Evolutionary conservation across 2,888 invertebrate species (phyloP).

Genomic region (Cinara cedri): DNA sequence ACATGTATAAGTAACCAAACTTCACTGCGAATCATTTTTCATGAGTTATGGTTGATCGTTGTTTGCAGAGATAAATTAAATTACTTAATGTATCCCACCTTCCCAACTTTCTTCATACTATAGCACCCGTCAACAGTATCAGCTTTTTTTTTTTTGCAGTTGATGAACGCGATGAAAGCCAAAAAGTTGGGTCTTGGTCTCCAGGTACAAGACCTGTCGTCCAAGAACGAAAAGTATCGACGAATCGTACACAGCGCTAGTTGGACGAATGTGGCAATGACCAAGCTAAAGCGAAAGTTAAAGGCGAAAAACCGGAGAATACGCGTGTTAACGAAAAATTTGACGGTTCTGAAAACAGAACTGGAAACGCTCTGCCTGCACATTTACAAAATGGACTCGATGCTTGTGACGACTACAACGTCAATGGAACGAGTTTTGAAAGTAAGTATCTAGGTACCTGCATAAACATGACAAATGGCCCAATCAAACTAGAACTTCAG

Average conservation of each 20-base stretch:
- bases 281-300: not conserved
- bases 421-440: conserved; percentile 34
- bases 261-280: not conserved
- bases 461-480: too few species aligned
- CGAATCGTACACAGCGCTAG: not conserved
- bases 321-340: conserved; percentile 25
- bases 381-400: conserved; percentile 49
- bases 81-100: too few species aligned
- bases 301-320: conserved; percentile 19
- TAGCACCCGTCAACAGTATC: too few species aligned
- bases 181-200: conserved; percentile 13
- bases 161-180: conserved; percentile 28
- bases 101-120: too few species aligned
- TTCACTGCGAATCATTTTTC: too few species aligned
- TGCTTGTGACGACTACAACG: conserved; percentile 32
- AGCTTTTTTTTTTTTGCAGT: conserved; percentile 24
- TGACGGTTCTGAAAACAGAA: conserved; percentile 32
- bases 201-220: conserved; percentile 21
- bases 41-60: too few species aligned
- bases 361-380: conserved; percentile 37
- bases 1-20: too few species aligned
- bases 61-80: too few species aligned
- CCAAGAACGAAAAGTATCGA: conserved; percentile 5
- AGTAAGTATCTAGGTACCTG: too few species aligned
- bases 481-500: too few species aligned